Evolutionary conservation across 2,113 vertebrate genomes (phyloP).

Genomic region (Atractosteus spatula): DNA sequence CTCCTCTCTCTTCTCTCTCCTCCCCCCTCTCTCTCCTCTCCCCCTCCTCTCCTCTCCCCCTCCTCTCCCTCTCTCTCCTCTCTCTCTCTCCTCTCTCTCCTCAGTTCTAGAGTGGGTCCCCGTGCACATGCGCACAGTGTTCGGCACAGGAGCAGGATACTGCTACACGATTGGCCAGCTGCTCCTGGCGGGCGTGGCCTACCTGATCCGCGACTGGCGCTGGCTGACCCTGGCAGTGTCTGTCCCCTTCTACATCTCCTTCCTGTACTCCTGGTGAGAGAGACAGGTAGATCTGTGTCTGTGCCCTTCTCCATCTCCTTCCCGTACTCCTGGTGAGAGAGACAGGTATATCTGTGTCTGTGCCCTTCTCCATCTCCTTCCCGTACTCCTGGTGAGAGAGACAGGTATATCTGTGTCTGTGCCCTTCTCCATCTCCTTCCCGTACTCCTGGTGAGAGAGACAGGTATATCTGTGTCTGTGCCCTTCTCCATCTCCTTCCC

Average conservation of each 20-base stretch:
- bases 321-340: no score
- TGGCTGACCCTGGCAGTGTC: slow-evolving; percentile 75
- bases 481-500: slow-evolving; percentile 75
- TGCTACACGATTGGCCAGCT: slow-evolving; percentile 49
- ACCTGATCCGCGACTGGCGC: slow-evolving; percentile 73
- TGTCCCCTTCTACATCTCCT: slow-evolving; percentile 71
- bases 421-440: no score
- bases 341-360: slow-evolving; percentile 19
- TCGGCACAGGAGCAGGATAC: slow-evolving; percentile 54
- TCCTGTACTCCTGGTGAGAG: slow-evolving; percentile 72
- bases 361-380: slow-evolving; percentile 73
- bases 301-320: no score
- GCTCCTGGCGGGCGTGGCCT: slow-evolving; percentile 61
- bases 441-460: no score
- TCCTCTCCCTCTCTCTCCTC: neutral
- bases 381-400: slow-evolving; percentile 69
- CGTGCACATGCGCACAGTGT: slow-evolving; percentile 38
- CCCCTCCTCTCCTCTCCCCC: neutral
- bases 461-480: slow-evolving; percentile 46
- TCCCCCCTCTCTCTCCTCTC: neutral
- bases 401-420: no score
- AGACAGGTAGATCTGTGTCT: no score
- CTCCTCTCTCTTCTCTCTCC: neutral
- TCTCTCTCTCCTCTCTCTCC: neutral
- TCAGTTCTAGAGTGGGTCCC: slow-evolving; percentile 46